Evolutionary conservation across 2,113 vertebrate genomes (phyloP), one percentile per base, ranked within the genome.

Genomic region (Cynopterus brachyotis): DNA sequence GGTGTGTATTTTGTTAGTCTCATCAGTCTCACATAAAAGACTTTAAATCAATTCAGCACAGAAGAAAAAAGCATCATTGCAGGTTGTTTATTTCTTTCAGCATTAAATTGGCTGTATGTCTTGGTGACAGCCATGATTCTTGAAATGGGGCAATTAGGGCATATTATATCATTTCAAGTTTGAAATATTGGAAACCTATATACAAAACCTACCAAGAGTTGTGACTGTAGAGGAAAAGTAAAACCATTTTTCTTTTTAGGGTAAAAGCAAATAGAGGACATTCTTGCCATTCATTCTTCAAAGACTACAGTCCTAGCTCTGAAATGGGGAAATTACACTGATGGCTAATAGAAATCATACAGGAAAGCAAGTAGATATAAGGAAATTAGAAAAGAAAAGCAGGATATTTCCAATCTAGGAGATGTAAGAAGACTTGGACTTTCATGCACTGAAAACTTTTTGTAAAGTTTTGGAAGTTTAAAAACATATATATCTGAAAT

Each of bases 271-370:
- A 69, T 40, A 22, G 4, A 82, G 6, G 26, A 57, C 17, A 57
- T 80, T 91, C 20, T 94, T 88, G 22, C 42, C 28, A 60, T 93
- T 13, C 84, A 0, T 60, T 93, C 93, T 73, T 96, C 66, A 92
- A 93, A 96, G 55, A 55, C 26, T 84, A 0, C 93, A 26, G 84
- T 42, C 55, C 19, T 26, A 50, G 35, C 32, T 78, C 72, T 67
- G 4, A 79, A 69, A 79, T 73, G 82, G 60, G 55, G 89, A 97
- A 92, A 91, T 75, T 40, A 17, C 24, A 93, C 57, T 75, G 64
- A 64, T 42, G 79, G 20, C 57, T 67, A 93, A 79, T 22, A 75
- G 32, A 28, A 66, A 16, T 50, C 45, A 83, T 0, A 47, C 5
- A 92, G 32, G 7, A 55, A n/a, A 79, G 15, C 55, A 89, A 64